Conservation (phyloP, 2,113 vertebrate species). For the Monopterus albus region DNA sequence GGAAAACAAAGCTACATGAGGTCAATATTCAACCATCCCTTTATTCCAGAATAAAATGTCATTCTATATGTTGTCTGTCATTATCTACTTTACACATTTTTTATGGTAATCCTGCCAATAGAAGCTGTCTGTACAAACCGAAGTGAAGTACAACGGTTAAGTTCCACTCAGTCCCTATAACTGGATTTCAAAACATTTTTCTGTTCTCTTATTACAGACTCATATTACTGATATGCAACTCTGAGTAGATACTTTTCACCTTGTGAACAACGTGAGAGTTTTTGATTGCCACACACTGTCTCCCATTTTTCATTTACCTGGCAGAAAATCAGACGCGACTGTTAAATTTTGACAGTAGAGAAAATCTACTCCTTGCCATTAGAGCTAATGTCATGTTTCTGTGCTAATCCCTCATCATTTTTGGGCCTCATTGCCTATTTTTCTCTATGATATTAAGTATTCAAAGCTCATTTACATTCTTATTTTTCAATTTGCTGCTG, state of each 20-base stretch:
- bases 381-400: constrained; percentile 88
- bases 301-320: constrained; percentile 84
- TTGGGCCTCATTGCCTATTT: constrained; percentile 91
- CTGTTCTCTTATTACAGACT: constrained; percentile 67
- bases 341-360: constrained; percentile 84
- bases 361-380: constrained; percentile 85
- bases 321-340: constrained; percentile 81
- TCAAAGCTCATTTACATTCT: constrained; percentile 99
- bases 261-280: constrained; percentile 80
- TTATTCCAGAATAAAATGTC: constrained; percentile 6
- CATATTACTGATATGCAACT: constrained; percentile 66
- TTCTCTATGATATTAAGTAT: constrained; percentile 99
- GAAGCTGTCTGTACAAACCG: too few species aligned
- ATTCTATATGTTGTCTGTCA: neutral
- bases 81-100: too few species aligned
- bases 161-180: constrained; percentile 41
- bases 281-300: constrained; percentile 77
- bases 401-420: constrained; percentile 92
- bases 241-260: constrained; percentile 74
- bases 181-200: constrained; percentile 50
- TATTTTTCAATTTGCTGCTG: constrained; percentile 99
- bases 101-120: too few species aligned
- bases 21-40: constrained; percentile 16
- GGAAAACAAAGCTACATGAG: constrained; percentile 23
- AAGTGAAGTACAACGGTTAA: constrained; percentile 12